Evolutionary conservation across 1,140 invertebrate genomes (phyloP).

Genomic region (Sinella curviseta): DNA sequence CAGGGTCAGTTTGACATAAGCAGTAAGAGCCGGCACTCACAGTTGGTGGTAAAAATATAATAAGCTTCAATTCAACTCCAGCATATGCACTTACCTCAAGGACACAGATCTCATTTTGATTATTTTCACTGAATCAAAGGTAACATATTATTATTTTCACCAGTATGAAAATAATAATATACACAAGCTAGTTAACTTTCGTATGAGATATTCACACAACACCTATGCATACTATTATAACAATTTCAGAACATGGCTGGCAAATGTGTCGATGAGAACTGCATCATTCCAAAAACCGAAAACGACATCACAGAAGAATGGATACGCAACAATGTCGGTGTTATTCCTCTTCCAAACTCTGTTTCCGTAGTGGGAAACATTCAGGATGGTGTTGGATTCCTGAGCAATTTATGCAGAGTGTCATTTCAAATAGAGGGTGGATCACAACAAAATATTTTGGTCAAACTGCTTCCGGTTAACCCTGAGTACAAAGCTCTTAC

Average conservation of each 20-base stretch:
- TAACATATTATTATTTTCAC: too few species aligned
- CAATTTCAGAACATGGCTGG: neutral
- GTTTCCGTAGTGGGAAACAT: slow-evolving; percentile 11
- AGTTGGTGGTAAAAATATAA: too few species aligned
- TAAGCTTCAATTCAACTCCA: too few species aligned
- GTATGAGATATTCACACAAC: neutral
- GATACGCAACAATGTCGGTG: neutral
- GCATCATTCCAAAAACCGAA: neutral
- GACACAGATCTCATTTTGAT: slow-evolving; percentile 14
- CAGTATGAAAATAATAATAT: slow-evolving; percentile 21
- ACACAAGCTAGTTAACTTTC: too few species aligned
- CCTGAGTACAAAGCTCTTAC: neutral
- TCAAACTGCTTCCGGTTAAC: slow-evolving; percentile 34
- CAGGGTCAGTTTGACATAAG: too few species aligned
- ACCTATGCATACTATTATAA: slow-evolving; percentile 31
- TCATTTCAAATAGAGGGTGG: slow-evolving; percentile 23
- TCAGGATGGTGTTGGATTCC: slow-evolving; percentile 32
- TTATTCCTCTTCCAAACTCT: neutral
- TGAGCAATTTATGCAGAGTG: slow-evolving; percentile 32
- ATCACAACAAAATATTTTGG: slow-evolving; percentile 20
- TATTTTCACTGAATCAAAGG: slow-evolving; percentile 19
- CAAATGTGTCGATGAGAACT: too few species aligned
- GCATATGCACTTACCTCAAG: too few species aligned
- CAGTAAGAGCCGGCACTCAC: too few species aligned
- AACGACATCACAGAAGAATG: neutral